Conservation (phyloP, 1,140 invertebrate genomes). For the Leptopilina boulardi region DNA sequence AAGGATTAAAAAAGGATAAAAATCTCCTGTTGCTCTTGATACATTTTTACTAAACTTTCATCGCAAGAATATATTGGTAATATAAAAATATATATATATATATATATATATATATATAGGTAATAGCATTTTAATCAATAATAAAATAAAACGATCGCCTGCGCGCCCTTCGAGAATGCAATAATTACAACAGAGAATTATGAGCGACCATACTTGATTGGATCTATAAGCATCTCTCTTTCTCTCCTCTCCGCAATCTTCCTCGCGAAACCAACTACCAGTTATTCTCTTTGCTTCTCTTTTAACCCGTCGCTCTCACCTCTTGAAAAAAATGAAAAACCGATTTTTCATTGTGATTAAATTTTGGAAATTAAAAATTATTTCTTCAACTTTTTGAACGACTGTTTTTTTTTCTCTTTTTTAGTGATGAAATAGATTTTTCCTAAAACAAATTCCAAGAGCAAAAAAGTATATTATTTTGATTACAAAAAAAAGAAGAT, state of each 20-base stretch:
- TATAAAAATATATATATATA: neutral
- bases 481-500: neutral
- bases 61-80: too few species aligned
- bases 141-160: slow-evolving; percentile 69
- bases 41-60: too few species aligned
- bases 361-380: too few species aligned
- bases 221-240: slow-evolving; percentile 67
- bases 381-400: too few species aligned
- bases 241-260: slow-evolving; percentile 41
- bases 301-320: neutral
- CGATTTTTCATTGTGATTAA: neutral
- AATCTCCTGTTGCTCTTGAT: too few species aligned
- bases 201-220: slow-evolving; percentile 70
- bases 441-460: too few species aligned
- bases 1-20: too few species aligned
- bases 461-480: too few species aligned
- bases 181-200: slow-evolving; percentile 73
- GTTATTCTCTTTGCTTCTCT: slow-evolving; percentile 29
- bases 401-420: too few species aligned
- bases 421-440: too few species aligned
- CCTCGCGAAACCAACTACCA: slow-evolving; percentile 28
- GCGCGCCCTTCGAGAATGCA: slow-evolving; percentile 62
- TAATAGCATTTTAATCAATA: slow-evolving; percentile 73
- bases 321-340: neutral
- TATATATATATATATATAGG: slow-evolving; percentile 59